Evolutionary conservation across 2,113 vertebrate genomes (phyloP).

Genomic region (Myodes glareolus): DNA sequence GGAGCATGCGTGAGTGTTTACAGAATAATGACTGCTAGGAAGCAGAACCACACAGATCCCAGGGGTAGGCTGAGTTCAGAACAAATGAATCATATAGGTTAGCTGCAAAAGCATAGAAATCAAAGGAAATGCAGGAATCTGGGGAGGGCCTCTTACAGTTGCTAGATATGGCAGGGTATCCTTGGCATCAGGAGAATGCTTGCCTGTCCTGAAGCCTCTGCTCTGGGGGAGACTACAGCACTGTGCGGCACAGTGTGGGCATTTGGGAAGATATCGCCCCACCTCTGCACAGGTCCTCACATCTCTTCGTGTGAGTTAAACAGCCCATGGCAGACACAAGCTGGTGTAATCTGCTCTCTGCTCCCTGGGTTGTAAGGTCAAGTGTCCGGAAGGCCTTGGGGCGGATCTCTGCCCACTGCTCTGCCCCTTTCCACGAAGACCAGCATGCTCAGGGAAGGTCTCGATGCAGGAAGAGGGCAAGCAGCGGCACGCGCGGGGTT

Average conservation of each 20-base stretch:
- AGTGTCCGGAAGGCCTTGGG: background rate
- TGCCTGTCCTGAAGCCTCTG: fast-evolving
- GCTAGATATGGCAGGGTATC: background rate
- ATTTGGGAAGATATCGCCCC: fast-evolving
- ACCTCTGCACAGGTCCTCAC: fast-evolving
- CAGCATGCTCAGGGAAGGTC: conserved; percentile 32
- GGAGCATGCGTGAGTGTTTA: background rate
- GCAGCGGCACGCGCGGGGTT: conserved; percentile 18
- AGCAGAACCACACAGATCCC: conserved; percentile 17
- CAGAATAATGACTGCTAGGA: background rate
- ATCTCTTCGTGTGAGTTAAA: background rate
- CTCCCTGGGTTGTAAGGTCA: background rate
- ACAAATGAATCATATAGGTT: background rate
- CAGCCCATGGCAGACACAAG: background rate
- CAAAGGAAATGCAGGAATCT: fast-evolving
- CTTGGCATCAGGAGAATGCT: fast-evolving
- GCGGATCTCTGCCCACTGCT: background rate
- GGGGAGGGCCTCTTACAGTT: fast-evolving
- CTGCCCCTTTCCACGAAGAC: background rate
- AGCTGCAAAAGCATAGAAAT: background rate
- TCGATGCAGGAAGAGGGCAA: conserved; percentile 34
- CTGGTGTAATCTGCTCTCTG: fast-evolving
- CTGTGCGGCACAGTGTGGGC: fast-evolving
- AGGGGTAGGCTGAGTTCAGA: background rate
- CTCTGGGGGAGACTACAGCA: too few species aligned